Conservation (phyloP, 2,113 vertebrate species). For the Neodontobutis hainanensis region DNA sequence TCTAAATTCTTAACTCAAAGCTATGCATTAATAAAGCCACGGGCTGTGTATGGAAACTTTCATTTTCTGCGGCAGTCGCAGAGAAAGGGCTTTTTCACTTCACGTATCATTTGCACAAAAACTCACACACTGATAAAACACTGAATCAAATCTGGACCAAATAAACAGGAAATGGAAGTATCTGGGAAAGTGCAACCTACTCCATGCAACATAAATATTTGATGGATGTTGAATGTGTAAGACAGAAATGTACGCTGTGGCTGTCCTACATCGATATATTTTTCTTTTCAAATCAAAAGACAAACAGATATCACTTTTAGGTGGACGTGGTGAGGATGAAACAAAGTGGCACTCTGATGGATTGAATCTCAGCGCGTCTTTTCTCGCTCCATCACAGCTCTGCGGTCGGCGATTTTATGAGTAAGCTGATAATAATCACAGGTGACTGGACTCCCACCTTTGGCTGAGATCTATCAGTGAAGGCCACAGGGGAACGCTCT, state of each 20-base stretch:
- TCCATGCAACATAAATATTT: conserved; percentile 46
- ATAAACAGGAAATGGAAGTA: conserved; percentile 38
- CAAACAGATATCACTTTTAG: not conserved
- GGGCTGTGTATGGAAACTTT: conserved; percentile 37
- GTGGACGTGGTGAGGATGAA: not conserved
- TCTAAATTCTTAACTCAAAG: conserved; percentile 40
- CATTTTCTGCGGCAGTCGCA: not conserved
- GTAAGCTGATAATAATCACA: conserved; percentile 77
- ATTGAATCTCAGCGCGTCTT: conserved; percentile 11
- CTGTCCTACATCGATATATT: not conserved
- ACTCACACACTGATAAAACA: conserved; percentile 23
- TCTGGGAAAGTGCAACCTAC: conserved; percentile 4
- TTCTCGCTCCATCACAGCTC: conserved; percentile 42
- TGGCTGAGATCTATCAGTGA: conserved; percentile 54
- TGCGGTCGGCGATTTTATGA: conserved; percentile 72
- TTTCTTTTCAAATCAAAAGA: not conserved
- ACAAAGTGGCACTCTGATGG: conserved; percentile 13
- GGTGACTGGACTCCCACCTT: conserved; percentile 79
- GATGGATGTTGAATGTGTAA: conserved; percentile 26
- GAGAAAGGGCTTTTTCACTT: conserved; percentile 9
- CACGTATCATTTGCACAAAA: conserved; percentile 5
- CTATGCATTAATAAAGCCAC: conserved; percentile 44
- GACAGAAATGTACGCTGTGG: not conserved
- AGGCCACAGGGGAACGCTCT: conserved; percentile 59
- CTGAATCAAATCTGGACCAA: conserved; percentile 34